Percentiles rank a stretch among this genome's conserved stretches.
These are phyloP conservation scores for Cenopis cana DNA, from an alignment of 2,888 invertebrate genomes.

Conservation along the genomic window DNA sequence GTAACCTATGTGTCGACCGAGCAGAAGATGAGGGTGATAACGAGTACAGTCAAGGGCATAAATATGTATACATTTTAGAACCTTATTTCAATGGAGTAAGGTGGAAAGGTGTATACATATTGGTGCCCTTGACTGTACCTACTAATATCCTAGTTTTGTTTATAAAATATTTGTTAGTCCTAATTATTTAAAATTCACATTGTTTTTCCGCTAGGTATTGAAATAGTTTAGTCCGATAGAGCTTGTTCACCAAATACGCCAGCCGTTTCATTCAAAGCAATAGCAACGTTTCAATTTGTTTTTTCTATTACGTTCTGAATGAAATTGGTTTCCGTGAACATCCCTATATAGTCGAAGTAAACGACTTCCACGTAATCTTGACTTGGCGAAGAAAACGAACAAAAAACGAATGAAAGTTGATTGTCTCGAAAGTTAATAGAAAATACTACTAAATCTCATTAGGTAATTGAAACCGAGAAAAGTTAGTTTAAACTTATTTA, in stretches of 20 bases:
- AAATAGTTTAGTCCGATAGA: background rate
- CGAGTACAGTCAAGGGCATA: no score
- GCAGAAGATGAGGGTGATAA: no score
- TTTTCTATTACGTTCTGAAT: background rate
- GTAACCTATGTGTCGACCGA: background rate
- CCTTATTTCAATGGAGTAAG: no score
- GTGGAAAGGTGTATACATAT: no score
- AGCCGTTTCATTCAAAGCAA: background rate
- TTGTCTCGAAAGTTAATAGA: slow-evolving; percentile 28
- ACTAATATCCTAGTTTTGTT: no score
- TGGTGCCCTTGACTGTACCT: no score
- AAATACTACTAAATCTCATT: slow-evolving; percentile 29
- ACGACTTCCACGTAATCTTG: slow-evolving; percentile 8
- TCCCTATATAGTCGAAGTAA: slow-evolving; percentile 1
- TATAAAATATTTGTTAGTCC: no score
- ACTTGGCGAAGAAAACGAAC: slow-evolving; percentile 14
- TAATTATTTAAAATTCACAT: no score
- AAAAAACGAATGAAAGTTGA: slow-evolving; percentile 23
- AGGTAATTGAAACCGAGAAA: slow-evolving; percentile 28
- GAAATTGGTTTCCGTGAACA: slow-evolving; percentile 19
- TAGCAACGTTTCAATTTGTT: slow-evolving; percentile 10
- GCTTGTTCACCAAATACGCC: background rate
- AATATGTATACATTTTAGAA: no score
- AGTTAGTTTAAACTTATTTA: background rate
- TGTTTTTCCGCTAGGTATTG: no score